Evolutionary conservation across 1,140 invertebrate genomes (phyloP).

Genomic region (Protaetia brevitarsis): DNA sequence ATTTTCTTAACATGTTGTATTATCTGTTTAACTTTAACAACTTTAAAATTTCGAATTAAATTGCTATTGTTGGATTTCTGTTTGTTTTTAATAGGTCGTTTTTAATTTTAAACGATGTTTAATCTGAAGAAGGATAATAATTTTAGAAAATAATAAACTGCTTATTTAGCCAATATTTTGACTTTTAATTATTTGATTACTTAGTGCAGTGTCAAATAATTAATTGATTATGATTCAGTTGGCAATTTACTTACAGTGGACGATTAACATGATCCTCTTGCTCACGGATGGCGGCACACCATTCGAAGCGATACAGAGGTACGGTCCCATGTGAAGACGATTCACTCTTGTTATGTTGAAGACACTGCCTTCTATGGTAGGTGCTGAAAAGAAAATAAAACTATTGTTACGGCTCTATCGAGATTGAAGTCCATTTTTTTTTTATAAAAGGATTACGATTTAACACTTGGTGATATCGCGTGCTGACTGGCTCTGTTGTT

Average conservation of each 20-base stretch:
- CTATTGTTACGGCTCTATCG: neutral
- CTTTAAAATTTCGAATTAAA: too few species aligned
- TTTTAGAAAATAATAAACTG: too few species aligned
- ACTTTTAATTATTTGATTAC: too few species aligned
- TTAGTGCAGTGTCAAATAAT: too few species aligned
- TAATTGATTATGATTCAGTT: too few species aligned
- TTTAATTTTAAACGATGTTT: too few species aligned
- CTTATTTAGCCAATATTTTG: too few species aligned
- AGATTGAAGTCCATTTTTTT: neutral
- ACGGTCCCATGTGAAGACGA: constrained; percentile 83
- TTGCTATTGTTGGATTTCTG: too few species aligned
- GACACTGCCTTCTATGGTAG: constrained; percentile 67
- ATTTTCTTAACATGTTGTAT: too few species aligned
- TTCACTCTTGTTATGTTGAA: constrained; percentile 79
- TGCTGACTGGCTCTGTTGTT: neutral
- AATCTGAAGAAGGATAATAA: too few species aligned
- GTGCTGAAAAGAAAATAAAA: constrained; percentile 54
- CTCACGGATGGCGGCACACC: constrained; percentile 83
- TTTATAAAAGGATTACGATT: neutral
- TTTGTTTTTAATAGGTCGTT: too few species aligned
- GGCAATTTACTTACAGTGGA: constrained; percentile 85
- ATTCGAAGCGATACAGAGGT: constrained; percentile 84
- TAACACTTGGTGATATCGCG: neutral
- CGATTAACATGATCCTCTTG: constrained; percentile 82
- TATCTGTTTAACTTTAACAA: too few species aligned